Percentiles rank a stretch among this genome's conserved stretches.
Conservation (phyloP, 2,113 vertebrate species). For the Zonotrichia leucophrys region DNA sequence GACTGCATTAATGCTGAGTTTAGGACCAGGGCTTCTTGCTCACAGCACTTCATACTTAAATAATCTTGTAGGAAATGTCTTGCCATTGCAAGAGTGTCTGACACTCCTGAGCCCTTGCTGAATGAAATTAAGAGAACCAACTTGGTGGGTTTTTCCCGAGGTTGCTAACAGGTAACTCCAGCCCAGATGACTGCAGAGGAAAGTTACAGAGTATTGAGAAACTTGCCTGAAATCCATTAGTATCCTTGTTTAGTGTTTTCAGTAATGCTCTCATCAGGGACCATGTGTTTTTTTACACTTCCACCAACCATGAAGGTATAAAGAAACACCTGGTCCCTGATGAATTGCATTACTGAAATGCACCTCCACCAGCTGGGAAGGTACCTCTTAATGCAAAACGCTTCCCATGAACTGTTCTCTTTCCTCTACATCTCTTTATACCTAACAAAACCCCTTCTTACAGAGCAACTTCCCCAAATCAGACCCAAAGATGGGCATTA, state of each 20-base stretch:
- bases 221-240: neutral
- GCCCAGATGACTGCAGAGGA: neutral
- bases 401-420: neutral
- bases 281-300: neutral
- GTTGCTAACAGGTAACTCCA: neutral
- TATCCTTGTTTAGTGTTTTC: neutral
- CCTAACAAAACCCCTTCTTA: neutral
- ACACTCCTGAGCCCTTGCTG: rapidly evolving
- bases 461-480: neutral
- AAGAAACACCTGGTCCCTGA: neutral
- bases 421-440: neutral
- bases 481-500: neutral
- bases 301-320: no score
- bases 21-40: neutral
- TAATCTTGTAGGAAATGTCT: neutral
- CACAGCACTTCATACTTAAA: neutral
- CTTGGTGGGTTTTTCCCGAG: neutral
- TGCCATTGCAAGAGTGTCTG: neutral
- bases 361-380: neutral
- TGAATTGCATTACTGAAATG: neutral
- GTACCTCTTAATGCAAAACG: rapidly evolving
- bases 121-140: neutral
- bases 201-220: neutral
- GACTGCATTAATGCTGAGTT: neutral
- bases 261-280: neutral